Evolutionary conservation across 2,113 vertebrate genomes (phyloP), one percentile per base, ranked within the genome.

Genomic region (Dunckerocampus dactyliophorus): DNA sequence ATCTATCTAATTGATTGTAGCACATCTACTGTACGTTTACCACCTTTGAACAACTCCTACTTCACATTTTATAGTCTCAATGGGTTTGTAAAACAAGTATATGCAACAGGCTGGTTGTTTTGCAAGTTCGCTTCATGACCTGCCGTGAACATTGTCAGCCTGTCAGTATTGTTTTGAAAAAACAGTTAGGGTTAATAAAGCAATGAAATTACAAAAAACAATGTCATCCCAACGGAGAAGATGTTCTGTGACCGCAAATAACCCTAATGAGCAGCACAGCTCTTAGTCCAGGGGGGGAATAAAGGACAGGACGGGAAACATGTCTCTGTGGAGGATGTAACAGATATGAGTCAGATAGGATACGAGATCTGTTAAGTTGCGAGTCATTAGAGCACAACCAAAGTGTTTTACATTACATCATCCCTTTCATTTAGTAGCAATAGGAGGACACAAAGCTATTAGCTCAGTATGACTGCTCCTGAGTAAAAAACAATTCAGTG

Each of bases 401-500:
- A 65, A 61, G 74, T 66, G 69, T 65, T 31, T 8, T 59, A 65
- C 63, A 74, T 75, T 73, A 53, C 68, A 82, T 85, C 76, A 72
- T 59, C 60, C 37, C 62, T 42, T 69, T 70, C 63, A 65, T 63
- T 74, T 70, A 66, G 54, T 62, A 75, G 73, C 69, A 48, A 69
- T 69, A 46, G 79, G 72, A 77, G 57, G 67, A 39, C 16, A 50
- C 15, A 24, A 57, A 71, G 56, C 65, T 62, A 47, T 42, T 2
- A 42, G 37, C 69, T 77, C 63, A 12, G 46, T 42, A 59, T 55
- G 50, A 64, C 50, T 74, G 65, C 62, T 16, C 17, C 54, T 24
- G 59, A 19, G 56, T 2, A 31, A 48, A 54, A 71, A 82, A 69
- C 63, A 72, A 66, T 73, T 79, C 81, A 49, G 50, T 28, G 56